A percentile compares a stretch with the other conserved stretches of the same genome.
Conservation (phyloP, 2,797 vertebrate genomes). For the Todus mexicanus region DNA sequence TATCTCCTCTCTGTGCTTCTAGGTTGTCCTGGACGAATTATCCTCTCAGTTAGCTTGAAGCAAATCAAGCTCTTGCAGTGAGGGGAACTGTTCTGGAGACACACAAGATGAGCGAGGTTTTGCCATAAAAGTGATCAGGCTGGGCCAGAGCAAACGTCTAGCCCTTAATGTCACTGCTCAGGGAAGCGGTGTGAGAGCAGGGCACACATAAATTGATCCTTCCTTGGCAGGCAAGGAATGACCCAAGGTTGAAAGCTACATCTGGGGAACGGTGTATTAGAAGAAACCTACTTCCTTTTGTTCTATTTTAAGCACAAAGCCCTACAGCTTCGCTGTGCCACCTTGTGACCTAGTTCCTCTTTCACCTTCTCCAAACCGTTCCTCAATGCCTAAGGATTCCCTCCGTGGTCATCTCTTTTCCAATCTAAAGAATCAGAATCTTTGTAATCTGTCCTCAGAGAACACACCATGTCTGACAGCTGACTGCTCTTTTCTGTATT, state of each 20-base stretch:
- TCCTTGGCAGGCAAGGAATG: neutral
- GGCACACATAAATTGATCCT: accelerated
- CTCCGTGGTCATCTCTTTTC: neutral
- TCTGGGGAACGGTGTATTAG: neutral
- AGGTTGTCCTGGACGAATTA: neutral
- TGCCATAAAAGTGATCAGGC: neutral
- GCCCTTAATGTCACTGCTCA: neutral
- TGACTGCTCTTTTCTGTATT: neutral
- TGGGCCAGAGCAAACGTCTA: neutral
- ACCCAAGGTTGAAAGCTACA: neutral
- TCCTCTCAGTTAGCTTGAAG: neutral
- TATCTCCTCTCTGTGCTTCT: neutral
- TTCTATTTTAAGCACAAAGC: neutral
- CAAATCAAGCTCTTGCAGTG: neutral
- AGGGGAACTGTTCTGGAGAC: neutral
- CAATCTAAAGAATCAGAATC: neutral
- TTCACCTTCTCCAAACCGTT: neutral
- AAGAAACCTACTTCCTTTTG: neutral
- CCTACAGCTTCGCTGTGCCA: neutral
- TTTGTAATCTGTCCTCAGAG: neutral
- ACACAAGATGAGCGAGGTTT: neutral
- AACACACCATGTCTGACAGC: neutral
- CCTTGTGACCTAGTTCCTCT: neutral
- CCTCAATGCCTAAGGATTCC: neutral
- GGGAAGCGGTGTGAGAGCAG: neutral